Evolutionary conservation across 2,888 invertebrate species (phyloP).

Genomic region (Torymus texanus): DNA sequence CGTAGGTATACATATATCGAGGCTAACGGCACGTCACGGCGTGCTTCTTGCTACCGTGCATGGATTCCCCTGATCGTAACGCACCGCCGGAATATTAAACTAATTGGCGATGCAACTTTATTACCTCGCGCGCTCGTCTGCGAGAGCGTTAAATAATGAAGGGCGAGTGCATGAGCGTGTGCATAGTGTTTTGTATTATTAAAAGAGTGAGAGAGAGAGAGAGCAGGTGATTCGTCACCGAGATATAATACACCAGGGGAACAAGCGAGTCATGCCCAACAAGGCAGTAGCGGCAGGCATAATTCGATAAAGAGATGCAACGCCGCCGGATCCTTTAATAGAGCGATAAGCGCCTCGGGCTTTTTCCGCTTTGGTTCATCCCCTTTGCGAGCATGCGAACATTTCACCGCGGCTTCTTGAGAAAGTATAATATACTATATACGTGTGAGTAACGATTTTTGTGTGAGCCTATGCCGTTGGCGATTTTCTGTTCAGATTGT

Average conservation of each 20-base stretch:
- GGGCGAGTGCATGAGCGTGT: background rate
- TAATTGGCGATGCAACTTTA: conserved; percentile 50
- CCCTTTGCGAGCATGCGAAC: background rate
- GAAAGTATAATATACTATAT: too few species aligned
- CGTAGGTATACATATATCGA: conserved; percentile 14
- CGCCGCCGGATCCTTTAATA: background rate
- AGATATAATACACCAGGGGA: conserved; percentile 10
- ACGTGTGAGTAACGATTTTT: too few species aligned
- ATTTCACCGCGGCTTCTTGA: too few species aligned
- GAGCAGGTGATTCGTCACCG: conserved; percentile 8
- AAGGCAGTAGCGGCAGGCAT: background rate
- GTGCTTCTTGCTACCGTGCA: background rate
- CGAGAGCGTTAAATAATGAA: conserved; percentile 6
- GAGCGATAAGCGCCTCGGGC: conserved; percentile 7
- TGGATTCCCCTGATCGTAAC: conserved; percentile 5
- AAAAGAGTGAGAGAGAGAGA: background rate
- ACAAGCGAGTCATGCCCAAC: conserved; percentile 6
- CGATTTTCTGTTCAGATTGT: conserved; percentile 13
- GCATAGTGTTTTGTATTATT: background rate
- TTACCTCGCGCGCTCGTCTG: conserved; percentile 20
- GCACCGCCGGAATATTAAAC: conserved; percentile 28
- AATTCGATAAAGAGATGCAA: background rate
- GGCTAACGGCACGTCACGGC: conserved; percentile 27
- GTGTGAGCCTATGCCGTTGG: background rate
- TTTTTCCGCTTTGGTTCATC: conserved; percentile 17